Percentiles rank a stretch among this genome's conserved stretches.
Conservation (phyloP, 2,888 invertebrate genomes). For the Kuschelorhynchus macadamiae region DNA sequence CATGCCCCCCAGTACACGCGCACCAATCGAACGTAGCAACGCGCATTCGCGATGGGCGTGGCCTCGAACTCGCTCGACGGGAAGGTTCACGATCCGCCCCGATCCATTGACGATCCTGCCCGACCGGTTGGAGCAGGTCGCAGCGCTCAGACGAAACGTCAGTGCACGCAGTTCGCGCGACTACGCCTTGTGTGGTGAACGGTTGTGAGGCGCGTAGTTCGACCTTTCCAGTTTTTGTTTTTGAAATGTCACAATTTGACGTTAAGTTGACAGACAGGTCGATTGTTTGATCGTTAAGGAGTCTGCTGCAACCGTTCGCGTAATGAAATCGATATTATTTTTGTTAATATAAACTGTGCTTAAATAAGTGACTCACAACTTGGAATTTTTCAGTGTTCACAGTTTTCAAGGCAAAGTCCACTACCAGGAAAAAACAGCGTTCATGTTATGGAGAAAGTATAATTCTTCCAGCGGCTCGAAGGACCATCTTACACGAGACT, state of each 20-base stretch:
- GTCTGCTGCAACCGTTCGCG: too few relatives aligned
- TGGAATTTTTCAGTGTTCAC: too few relatives aligned
- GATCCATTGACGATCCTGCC: conserved; percentile 41
- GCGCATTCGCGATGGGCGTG: conserved; percentile 46
- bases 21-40: conserved; percentile 34
- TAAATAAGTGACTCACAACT: too few relatives aligned
- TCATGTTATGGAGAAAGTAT: too few relatives aligned
- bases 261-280: background rate
- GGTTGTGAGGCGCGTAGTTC: conserved; percentile 5
- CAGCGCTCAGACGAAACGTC: conserved; percentile 13
- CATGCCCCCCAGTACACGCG: conserved; percentile 35
- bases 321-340: too few relatives aligned
- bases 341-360: too few relatives aligned
- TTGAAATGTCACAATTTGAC: background rate
- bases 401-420: too few relatives aligned
- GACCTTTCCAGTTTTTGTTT: background rate
- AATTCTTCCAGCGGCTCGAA: too few relatives aligned
- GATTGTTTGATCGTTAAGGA: too few relatives aligned
- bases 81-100: conserved; percentile 41
- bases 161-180: conserved; percentile 46
- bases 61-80: background rate
- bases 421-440: too few relatives aligned
- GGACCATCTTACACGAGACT: too few relatives aligned
- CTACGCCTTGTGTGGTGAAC: conserved; percentile 22
- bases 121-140: conserved; percentile 42